Base-by-base conservation (phyloP, 2,888 invertebrate species). In the Polyommatus iphigenia region DNA sequence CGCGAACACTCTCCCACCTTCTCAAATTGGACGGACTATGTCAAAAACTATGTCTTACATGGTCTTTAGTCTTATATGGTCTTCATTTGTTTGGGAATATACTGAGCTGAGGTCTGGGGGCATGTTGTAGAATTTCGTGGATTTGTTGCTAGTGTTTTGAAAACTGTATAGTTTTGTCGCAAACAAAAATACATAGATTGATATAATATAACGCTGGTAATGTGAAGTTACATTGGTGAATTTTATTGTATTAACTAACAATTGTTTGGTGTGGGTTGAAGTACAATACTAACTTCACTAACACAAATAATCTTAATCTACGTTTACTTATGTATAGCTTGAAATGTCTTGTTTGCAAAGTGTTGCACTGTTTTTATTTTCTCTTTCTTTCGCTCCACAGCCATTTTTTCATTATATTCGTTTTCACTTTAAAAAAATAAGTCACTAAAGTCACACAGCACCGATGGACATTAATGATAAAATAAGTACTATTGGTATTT, bases 1-100 rank as follows among this genome's bases (percentile, higher is more conserved):
- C 77, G 79, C 78, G 79, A 79, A 79, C 78, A 67, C 73, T 73
- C 46, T 46, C 77, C 77, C 73, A 24, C 32, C 41, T 73, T 76
- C 67, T 67, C 15, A 15, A 29, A 67, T 67, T 67, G 67, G 67
- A 67, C 15, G 29, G 24, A 62, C 13, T 24, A 24, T 62, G 62
- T 24, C 62, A 24, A 13, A 20, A 62, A 24, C 20, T 20, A 24
- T 24, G 24, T 24, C 24, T 24, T 1, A 24, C 24, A 24, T 24
- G 24, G 20, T 62, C 62, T 62, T 5, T 15, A 32, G 67, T 67
- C 29, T 32, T 67, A 32, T 15, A 32, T 32, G 67, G 29, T 32
- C 67, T 67, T 29, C 67, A 67, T 67, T 67, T 67, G 15, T 67
- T 6, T 32, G 29, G 67, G 29, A 29, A 29, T 10, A 67, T 62